phyloP scores from a whole-genome alignment of 2,888 invertebrate genomes.

The Meloe dianella region DNA sequence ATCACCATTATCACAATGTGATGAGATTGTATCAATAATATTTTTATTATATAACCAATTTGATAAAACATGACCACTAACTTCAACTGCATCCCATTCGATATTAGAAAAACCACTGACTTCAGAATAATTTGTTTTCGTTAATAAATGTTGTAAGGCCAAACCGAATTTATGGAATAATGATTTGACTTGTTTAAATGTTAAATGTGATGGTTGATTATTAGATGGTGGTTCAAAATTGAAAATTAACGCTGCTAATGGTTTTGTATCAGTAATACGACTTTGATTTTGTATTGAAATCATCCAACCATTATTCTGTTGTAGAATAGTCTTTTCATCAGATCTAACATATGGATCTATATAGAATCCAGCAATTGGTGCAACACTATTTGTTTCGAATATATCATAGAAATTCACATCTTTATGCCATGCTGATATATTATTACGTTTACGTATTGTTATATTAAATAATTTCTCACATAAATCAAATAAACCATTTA shows the following conservation, averaged over 20 bases:
- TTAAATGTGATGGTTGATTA: slow-evolving; percentile 74
- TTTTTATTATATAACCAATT: slow-evolving; percentile 77
- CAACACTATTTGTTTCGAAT: slow-evolving; percentile 69
- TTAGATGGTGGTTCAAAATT: slow-evolving; percentile 73
- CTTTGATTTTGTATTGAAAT: slow-evolving; percentile 79
- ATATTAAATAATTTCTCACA: slow-evolving; percentile 80
- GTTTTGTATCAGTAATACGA: slow-evolving; percentile 67
- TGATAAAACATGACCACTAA: slow-evolving; percentile 82
- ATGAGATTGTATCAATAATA: slow-evolving; percentile 66
- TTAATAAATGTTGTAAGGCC: slow-evolving; percentile 83
- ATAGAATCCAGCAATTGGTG: slow-evolving; percentile 82
- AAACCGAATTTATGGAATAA: slow-evolving; percentile 89
- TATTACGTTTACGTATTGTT: slow-evolving; percentile 70
- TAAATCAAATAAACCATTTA: slow-evolving; percentile 78
- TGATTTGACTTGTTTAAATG: slow-evolving; percentile 75
- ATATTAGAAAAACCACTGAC: slow-evolving; percentile 84
- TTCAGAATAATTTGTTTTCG: slow-evolving; percentile 81
- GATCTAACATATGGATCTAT: slow-evolving; percentile 79
- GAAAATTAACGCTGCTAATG: slow-evolving; percentile 82
- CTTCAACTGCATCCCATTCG: slow-evolving; percentile 92
- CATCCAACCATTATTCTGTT: slow-evolving; percentile 76
- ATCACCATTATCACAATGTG: slow-evolving; percentile 77
- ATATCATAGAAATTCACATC: slow-evolving; percentile 85
- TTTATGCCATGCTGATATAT: slow-evolving; percentile 81
- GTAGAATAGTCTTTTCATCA: slow-evolving; percentile 67